A percentile compares a stretch with the other conserved stretches of the same genome.
Conservation (phyloP, 1,140 invertebrate species). For the Drosophila trapezifrons region DNA sequence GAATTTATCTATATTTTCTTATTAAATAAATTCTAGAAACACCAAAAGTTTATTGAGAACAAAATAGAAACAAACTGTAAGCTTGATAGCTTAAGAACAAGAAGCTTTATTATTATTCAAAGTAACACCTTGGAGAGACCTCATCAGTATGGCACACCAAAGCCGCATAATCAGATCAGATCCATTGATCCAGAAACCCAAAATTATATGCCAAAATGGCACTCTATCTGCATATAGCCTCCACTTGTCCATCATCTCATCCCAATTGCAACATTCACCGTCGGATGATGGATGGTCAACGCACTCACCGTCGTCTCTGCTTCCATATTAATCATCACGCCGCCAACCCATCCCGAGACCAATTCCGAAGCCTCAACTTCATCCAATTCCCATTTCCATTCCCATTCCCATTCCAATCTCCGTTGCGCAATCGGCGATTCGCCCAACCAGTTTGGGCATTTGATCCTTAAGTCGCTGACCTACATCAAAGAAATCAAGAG, state of each 20-base stretch:
- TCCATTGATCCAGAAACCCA: conserved; percentile 5
- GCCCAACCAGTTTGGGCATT: conserved; percentile 40
- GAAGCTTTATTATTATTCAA: not conserved
- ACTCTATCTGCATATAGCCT: not conserved
- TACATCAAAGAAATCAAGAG: conserved; percentile 37
- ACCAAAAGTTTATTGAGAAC: not conserved
- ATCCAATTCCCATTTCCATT: conserved; percentile 26
- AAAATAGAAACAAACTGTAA: not conserved
- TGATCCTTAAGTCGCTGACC: conserved; percentile 60
- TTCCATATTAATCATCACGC: conserved; percentile 22
- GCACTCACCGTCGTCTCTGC: conserved; percentile 3
- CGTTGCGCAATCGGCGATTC: conserved; percentile 35
- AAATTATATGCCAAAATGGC: not conserved
- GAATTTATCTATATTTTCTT: not conserved
- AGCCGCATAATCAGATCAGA: no score
- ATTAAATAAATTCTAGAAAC: no score
- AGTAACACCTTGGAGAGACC: not conserved
- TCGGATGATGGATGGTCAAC: conserved; percentile 36
- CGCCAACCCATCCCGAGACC: conserved; percentile 8
- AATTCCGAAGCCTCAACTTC: conserved; percentile 7
- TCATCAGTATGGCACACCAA: not conserved
- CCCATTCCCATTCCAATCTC: conserved; percentile 28
- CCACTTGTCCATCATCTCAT: not conserved
- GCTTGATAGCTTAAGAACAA: no score
- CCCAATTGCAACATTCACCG: conserved; percentile 18